Evolutionary conservation across 2,797 vertebrate species (phyloP), one percentile per base, ranked within the genome.

Genomic region (Potorous gilbertii): DNA sequence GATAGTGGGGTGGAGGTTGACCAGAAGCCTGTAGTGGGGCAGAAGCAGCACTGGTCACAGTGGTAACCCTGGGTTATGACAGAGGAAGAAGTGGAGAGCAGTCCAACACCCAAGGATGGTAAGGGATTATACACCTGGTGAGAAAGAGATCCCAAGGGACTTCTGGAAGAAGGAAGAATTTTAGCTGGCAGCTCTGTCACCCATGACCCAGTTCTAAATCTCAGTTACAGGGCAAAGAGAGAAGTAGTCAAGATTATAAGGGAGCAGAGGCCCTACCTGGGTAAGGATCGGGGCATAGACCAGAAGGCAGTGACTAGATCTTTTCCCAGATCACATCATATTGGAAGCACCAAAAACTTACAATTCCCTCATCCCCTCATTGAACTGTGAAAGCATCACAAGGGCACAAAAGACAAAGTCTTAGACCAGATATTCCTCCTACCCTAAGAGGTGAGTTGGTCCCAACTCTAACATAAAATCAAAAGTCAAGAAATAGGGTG

Each of bases 361-460:
- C 31, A 66, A 34, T 0, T 10, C 29, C 3, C 3, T 0, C 1
- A 3, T 2, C 12, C 57, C 11, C 0, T 0, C 12, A 16, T 16
- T 66, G 14, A 66, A n/a, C 1, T 66, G 34, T 66, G 13, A 62
- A 62, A 62, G 11, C 31, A 62, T 12, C 12, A 62, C 31, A 62
- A 59, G 57, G 57, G 28, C 57, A 59, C 28, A 59, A 59, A 59
- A 59, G 28, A 62, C 59, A 5, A 62, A 66, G n/a, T 1, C 31
- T 66, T 34, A 66, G 34, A 5, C 14, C 62, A 66, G 62, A 16
- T 1, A 66, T 66, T n/a, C 1, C 2, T 14, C 31, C 62, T 66
- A 66, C 14, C 31, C 62, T 14, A 31, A 66, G 9, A 90, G 14
- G 46, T 27, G 62, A n/a, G 46, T 34, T n/a, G 34, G 4, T 66